Evolutionary conservation across 2,797 vertebrate species (phyloP), one percentile per base, ranked within the genome.

Genomic region (Acestrorhynchus altus): DNA sequence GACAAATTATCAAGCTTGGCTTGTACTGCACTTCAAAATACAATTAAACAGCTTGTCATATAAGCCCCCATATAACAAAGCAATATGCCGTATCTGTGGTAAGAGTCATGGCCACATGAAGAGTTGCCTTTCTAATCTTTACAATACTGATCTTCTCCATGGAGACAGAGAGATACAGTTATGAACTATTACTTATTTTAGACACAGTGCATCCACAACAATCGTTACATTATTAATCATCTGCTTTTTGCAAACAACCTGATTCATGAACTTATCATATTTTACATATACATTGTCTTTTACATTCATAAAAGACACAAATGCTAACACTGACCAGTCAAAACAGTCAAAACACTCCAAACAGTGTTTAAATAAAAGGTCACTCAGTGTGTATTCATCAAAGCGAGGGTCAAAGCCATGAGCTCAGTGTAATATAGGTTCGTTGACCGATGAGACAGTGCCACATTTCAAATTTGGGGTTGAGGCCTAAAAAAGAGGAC

Each of bases 361-460:
- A 26, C 22, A 47, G 20, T 8, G 28, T 16, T 51, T 4, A 51
- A 22, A 42, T 63, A 18, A n/a, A 40, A 20, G 40, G 42, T 66
- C 7, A 46, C 10, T 4, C 42, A 49, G 44, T 9, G 8, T 11
- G 65, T 8, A 46, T 11, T 13, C 15, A 35, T n/a, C 40, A 42
- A n/a, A 22, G n/a, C 15, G 9, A 72, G 42, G 64, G 20, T 47
- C 26, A n/a, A 72, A 65, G 10, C 40, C 40, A 2, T 77, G 57
- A 54, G 18, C 42, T 42, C 46, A 35, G 15, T 20, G 6, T 20
- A 4, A 4, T 18, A 46, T 35, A 44, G 28, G 76, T 47, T 78
- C 61, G 26, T 35, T 49, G 77, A 10, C 69, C 70, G 40, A 61
- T 66, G 49, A 69, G 20, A 24, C 77, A 51, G n/a, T 3, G 31